Evolutionary conservation across 1,140 invertebrate species (phyloP).

Genomic region (Coelopa frigida): DNA sequence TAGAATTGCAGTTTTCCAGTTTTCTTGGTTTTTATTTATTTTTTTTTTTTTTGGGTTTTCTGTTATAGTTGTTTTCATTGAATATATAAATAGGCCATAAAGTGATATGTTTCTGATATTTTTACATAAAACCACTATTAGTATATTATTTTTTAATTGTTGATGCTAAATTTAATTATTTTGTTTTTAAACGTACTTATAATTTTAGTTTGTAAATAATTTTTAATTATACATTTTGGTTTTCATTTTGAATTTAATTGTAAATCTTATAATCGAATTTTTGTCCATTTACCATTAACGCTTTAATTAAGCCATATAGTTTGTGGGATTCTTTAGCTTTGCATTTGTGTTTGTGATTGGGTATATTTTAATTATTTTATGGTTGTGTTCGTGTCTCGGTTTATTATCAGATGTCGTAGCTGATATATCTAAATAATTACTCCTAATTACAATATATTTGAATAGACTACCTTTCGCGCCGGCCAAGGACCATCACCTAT

Average conservation of each 20-base stretch:
- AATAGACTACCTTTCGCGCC: too few relatives aligned
- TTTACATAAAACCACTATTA: conserved; percentile 41
- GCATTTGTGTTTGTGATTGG: conserved; percentile 1
- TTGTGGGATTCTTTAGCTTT: neutral
- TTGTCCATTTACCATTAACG: neutral
- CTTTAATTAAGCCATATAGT: neutral
- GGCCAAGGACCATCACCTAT: too few relatives aligned
- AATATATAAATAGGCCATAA: conserved; percentile 44
- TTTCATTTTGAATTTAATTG: neutral
- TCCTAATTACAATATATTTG: conserved; percentile 15
- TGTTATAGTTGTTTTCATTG: conserved; percentile 22
- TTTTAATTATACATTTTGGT: conserved; percentile 3
- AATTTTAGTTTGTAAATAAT: neutral
- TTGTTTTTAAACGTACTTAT: conserved; percentile 1
- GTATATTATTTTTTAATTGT: neutral
- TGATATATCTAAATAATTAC: conserved; percentile 40
- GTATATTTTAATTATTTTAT: conserved; percentile 4
- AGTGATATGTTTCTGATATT: conserved; percentile 45
- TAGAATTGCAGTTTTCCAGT: too few relatives aligned
- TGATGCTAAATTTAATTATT: neutral
- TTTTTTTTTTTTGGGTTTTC: conserved; percentile 11
- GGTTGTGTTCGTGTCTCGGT: conserved; percentile 20
- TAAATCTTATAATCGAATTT: neutral
- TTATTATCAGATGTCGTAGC: conserved; percentile 46
- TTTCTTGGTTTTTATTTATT: conserved; percentile 3